Conservation (phyloP, 2,797 vertebrate species). For the Oreochromis grahami region DNA sequence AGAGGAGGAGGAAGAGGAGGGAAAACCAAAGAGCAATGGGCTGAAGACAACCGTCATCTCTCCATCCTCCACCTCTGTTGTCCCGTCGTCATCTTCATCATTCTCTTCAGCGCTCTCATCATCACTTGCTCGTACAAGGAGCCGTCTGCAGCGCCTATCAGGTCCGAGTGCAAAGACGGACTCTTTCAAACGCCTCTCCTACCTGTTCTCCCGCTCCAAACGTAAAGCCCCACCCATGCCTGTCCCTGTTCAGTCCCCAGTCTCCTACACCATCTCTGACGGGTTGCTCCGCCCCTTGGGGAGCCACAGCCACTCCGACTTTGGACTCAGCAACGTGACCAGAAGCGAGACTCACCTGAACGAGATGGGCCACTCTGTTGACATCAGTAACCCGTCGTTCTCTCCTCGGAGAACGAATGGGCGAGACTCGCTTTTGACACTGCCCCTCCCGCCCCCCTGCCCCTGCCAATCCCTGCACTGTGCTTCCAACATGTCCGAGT, state of each 20-base stretch:
- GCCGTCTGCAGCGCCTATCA: constrained; percentile 81
- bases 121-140: constrained; percentile 70
- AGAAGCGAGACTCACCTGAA: constrained; percentile 88
- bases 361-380: constrained; percentile 78
- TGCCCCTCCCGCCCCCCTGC: constrained; percentile 73
- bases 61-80: constrained; percentile 28
- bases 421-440: constrained; percentile 81
- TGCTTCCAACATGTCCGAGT: constrained; percentile 92
- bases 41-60: constrained; percentile 78
- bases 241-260: constrained; percentile 78
- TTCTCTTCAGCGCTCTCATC: constrained; percentile 52
- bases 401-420: constrained; percentile 71
- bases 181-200: constrained; percentile 89
- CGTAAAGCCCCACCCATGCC: constrained; percentile 85
- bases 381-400: constrained; percentile 38
- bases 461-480: constrained; percentile 93
- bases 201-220: constrained; percentile 90
- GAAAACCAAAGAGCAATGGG: constrained; percentile 89
- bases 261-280: constrained; percentile 92
- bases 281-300: constrained; percentile 86
- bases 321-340: constrained; percentile 79
- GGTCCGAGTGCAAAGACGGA: constrained; percentile 78
- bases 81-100: constrained; percentile 51
- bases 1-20: constrained; percentile 71
- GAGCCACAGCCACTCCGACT: constrained; percentile 84